These are phyloP conservation scores for Eilema griseolum DNA, from an alignment of 2,888 invertebrate genomes.

Conservation along the genomic window DNA sequence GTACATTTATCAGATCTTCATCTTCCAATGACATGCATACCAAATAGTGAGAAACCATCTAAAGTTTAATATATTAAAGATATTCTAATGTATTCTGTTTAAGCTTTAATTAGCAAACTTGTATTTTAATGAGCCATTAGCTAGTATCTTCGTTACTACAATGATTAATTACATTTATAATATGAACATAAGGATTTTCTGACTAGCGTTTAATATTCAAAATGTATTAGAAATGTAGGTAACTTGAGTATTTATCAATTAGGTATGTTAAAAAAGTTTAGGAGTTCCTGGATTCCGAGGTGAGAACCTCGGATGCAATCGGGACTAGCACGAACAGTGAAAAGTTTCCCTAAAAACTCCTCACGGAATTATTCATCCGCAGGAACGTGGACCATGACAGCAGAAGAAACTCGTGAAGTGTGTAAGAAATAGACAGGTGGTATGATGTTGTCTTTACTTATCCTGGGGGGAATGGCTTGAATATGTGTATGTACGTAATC, in stretches of 20 bases:
- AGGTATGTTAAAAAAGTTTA: too few relatives aligned
- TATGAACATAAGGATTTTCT: not conserved
- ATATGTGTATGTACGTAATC: too few relatives aligned
- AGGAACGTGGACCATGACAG: too few relatives aligned
- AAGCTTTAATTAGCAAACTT: slow-evolving; percentile 15
- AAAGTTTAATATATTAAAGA: not conserved
- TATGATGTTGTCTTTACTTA: too few relatives aligned
- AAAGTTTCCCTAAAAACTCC: not conserved
- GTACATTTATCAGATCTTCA: not conserved
- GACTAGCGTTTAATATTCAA: not conserved
- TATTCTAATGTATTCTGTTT: slow-evolving; percentile 17
- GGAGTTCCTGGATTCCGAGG: too few relatives aligned
- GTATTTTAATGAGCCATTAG: slow-evolving; percentile 10
- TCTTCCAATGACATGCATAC: not conserved
- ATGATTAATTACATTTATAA: slow-evolving; percentile 1
- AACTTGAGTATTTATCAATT: too few relatives aligned
- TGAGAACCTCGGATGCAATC: too few relatives aligned
- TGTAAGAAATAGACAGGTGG: too few relatives aligned
- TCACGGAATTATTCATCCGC: too few relatives aligned
- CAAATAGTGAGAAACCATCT: not conserved
- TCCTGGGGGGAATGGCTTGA: too few relatives aligned
- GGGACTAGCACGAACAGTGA: too few relatives aligned
- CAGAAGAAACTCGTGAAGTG: too few relatives aligned
- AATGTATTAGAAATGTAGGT: not conserved
- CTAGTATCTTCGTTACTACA: not conserved